phyloP scores from a whole-genome alignment of 1,140 invertebrate species.

The Sitodiplosis mosellana region DNA sequence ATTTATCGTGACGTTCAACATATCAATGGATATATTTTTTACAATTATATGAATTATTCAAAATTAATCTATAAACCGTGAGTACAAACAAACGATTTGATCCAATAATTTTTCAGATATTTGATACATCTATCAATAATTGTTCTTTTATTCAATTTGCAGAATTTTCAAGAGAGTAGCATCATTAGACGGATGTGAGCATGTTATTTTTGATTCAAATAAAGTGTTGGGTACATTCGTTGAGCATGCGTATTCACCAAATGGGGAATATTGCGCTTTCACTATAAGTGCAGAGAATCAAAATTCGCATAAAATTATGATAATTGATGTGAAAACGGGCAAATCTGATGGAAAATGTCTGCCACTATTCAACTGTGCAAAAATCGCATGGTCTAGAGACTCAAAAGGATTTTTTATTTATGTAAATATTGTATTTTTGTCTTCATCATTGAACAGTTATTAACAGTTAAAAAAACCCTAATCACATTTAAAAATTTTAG shows the following conservation, averaged over 20 bases:
- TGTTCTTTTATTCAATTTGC: too few species aligned
- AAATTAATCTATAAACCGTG: not conserved
- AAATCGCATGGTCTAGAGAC: not conserved
- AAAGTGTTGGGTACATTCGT: not conserved
- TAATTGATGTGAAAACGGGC: not conserved
- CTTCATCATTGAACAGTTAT: too few species aligned
- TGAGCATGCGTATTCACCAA: not conserved
- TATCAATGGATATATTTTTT: not conserved
- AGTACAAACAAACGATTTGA: too few species aligned
- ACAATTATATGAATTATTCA: not conserved
- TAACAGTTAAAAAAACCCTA: too few species aligned
- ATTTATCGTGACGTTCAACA: not conserved
- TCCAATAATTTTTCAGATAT: not conserved
- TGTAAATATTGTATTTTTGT: not conserved
- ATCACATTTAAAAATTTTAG: too few species aligned
- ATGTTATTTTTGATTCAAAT: not conserved
- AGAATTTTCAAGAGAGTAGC: too few species aligned
- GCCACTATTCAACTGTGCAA: not conserved
- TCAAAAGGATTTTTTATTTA: not conserved
- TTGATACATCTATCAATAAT: too few species aligned
- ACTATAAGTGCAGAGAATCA: not conserved
- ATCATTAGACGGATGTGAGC: too few species aligned
- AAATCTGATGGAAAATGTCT: not conserved
- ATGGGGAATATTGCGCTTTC: not conserved
- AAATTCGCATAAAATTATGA: not conserved